Percentiles rank a stretch among this genome's conserved stretches.
Evolutionary conservation across 2,888 invertebrate genomes (phyloP).

Genomic region (Oscheius sp.): DNA sequence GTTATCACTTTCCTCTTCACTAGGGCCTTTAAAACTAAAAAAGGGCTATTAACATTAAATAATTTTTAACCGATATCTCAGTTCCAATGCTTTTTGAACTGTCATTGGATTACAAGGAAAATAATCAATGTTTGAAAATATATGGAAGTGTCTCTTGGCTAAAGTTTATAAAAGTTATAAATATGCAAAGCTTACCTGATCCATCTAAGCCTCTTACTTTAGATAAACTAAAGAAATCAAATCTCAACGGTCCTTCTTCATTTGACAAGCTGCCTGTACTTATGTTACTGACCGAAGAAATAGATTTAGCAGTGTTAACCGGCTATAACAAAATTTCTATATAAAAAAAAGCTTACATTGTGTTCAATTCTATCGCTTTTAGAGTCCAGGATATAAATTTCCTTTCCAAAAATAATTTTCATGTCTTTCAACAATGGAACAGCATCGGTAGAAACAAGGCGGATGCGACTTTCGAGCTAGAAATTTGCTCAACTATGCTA

Average conservation of each 20-base stretch:
- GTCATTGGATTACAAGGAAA: background rate
- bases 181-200: background rate
- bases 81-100: background rate
- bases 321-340: background rate
- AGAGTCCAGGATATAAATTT: background rate
- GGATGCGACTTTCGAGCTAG: background rate
- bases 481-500: background rate
- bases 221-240: conserved; percentile 11
- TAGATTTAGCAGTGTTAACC: background rate
- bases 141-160: background rate
- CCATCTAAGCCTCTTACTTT: conserved; percentile 9
- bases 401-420: conserved; percentile 1
- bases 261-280: no score
- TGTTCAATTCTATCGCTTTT: background rate
- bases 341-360: background rate
- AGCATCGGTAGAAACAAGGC: background rate
- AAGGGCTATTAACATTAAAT: background rate
- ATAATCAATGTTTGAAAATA: background rate
- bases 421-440: background rate
- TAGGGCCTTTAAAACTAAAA: background rate
- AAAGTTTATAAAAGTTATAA: background rate
- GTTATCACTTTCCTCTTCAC: background rate
- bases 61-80: background rate
- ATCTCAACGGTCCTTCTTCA: conserved; percentile 1
- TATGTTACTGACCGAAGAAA: background rate